These are phyloP conservation scores for Desoria tigrina DNA, from an alignment of 2,888 invertebrate genomes.

Conservation along the genomic window DNA sequence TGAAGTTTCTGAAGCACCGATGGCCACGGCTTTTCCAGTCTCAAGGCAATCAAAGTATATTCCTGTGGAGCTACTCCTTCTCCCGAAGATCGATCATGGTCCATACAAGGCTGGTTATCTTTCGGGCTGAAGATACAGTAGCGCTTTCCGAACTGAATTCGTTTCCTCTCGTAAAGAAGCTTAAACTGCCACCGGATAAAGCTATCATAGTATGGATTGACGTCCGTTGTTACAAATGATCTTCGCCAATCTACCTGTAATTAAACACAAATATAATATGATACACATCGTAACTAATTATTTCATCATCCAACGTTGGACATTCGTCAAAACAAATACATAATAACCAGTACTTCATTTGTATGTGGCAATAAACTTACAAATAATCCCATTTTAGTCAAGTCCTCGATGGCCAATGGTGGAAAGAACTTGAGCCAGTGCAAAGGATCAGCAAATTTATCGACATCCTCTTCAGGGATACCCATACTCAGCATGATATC, in stretches of 20 bases:
- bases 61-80: slow-evolving; percentile 99
- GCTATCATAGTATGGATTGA: slow-evolving; percentile 95
- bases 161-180: slow-evolving; percentile 78
- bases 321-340: too few relatives aligned
- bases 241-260: slow-evolving; percentile 92
- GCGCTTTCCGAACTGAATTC: slow-evolving; percentile 94
- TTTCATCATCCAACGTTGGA: too few relatives aligned
- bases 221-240: slow-evolving; percentile 97
- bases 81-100: slow-evolving; percentile 92
- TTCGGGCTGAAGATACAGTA: slow-evolving; percentile 94
- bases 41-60: slow-evolving; percentile 94
- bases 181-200: slow-evolving; percentile 97
- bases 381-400: slow-evolving; percentile 85
- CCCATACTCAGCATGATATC: slow-evolving; percentile 96
- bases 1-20: slow-evolving; percentile 61
- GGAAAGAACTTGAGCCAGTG: slow-evolving; percentile 99
- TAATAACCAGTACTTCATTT: too few relatives aligned
- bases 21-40: slow-evolving; percentile 73
- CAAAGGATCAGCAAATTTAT: slow-evolving; percentile 81
- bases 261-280: slow-evolving; percentile 22
- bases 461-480: slow-evolving; percentile 85
- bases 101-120: slow-evolving; percentile 99
- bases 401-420: slow-evolving; percentile 80
- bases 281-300: background rate
- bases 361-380: too few relatives aligned